phyloP scores from a whole-genome alignment of 2,888 invertebrate genomes.

The Hirtodrosophila trivittata region DNA sequence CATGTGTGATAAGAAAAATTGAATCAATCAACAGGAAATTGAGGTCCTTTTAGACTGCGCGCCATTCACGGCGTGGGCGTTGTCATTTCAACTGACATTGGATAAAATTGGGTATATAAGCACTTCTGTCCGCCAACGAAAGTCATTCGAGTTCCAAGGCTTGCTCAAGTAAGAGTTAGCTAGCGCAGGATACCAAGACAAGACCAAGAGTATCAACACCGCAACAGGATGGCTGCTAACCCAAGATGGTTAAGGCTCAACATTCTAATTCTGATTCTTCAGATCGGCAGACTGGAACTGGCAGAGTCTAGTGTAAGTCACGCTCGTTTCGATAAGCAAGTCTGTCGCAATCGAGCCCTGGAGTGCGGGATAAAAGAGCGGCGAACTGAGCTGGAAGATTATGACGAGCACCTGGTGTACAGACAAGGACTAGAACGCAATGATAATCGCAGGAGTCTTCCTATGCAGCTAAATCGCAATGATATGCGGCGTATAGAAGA shows the following conservation, averaged over 20 bases:
- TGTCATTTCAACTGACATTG: background rate
- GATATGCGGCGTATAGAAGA: background rate
- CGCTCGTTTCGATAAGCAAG: conserved; percentile 12
- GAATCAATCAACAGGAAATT: conserved; percentile 73
- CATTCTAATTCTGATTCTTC: conserved; percentile 36
- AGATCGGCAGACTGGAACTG: conserved; percentile 29
- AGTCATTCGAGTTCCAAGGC: conserved; percentile 48
- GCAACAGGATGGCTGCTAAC: conserved; percentile 38
- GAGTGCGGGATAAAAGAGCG: conserved; percentile 30
- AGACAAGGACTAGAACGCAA: conserved; percentile 48
- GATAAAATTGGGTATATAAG: conserved; percentile 33
- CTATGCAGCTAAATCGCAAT: background rate
- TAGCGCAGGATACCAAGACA: background rate
- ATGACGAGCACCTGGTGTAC: conserved; percentile 65
- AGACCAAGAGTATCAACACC: no score
- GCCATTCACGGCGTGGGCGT: conserved; percentile 32
- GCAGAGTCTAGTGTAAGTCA: background rate
- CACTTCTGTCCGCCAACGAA: background rate
- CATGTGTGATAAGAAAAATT: conserved; percentile 78
- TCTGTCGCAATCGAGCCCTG: conserved; percentile 20
- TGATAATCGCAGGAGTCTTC: background rate
- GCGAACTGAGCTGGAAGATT: conserved; percentile 42
- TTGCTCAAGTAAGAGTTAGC: conserved; percentile 30
- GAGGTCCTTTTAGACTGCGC: conserved; percentile 29
- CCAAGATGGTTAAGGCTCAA: conserved; percentile 52